Conservation (phyloP, 2,113 vertebrate genomes). For the Solea senegalensis region DNA sequence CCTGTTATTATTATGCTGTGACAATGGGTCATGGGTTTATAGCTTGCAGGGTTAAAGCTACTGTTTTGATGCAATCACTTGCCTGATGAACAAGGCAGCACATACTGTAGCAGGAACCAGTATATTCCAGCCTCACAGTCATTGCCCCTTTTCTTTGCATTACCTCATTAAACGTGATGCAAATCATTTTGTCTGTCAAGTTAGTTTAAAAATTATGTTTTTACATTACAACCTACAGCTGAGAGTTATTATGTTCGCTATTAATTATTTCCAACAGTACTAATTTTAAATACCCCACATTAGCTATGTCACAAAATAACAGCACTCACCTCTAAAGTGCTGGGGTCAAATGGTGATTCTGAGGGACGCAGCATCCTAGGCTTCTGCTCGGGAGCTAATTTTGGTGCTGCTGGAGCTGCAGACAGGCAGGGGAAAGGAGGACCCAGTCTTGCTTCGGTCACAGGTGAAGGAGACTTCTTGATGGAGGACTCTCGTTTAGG, state of each 20-base stretch:
- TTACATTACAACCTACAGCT: background rate
- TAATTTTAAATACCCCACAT: constrained; percentile 42
- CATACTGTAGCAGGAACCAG: constrained; percentile 28
- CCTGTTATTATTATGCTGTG: background rate
- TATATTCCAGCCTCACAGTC: constrained; percentile 22
- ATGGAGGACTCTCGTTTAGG: constrained; percentile 81
- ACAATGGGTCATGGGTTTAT: background rate
- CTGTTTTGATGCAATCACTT: background rate
- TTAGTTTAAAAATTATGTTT: background rate
- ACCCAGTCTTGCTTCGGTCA: constrained; percentile 73
- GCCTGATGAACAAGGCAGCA: constrained; percentile 25
- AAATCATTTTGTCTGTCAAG: background rate
- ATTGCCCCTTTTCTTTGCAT: constrained; percentile 67
- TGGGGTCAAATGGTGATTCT: constrained; percentile 81
- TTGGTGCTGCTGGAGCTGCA: constrained; percentile 61
- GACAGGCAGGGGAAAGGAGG: constrained; percentile 78
- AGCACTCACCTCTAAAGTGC: constrained; percentile 80
- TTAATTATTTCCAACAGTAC: background rate
- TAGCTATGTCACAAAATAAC: constrained; percentile 22
- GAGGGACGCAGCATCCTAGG: constrained; percentile 79
- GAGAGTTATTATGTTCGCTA: background rate
- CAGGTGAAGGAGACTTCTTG: constrained; percentile 78
- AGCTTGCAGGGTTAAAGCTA: background rate
- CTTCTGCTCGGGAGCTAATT: constrained; percentile 70
- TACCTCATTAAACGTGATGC: background rate